Conservation (phyloP, 2,888 invertebrate species). For the Thera britannica region DNA sequence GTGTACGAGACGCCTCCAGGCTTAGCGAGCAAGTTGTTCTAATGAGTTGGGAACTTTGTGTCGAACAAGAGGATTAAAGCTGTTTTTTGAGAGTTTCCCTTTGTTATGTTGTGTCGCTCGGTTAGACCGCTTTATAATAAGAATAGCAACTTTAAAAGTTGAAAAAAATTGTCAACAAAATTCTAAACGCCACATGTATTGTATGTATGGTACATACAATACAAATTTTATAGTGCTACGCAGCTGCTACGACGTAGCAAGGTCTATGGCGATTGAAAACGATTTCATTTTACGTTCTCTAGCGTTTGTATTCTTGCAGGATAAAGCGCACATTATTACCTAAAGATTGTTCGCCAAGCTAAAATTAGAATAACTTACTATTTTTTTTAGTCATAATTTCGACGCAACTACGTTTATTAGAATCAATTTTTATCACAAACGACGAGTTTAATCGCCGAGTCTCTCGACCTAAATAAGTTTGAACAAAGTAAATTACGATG, state of each 20-base stretch:
- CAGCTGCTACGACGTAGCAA: neutral
- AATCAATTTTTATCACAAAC: conserved; percentile 1
- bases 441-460: conserved; percentile 23
- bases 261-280: neutral
- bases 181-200: no score
- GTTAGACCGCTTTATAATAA: neutral
- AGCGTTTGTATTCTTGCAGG: no score
- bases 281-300: no score
- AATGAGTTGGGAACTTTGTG: conserved; percentile 32
- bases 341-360: no score
- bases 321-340: no score
- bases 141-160: neutral
- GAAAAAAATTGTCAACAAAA: no score
- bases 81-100: conserved; percentile 17
- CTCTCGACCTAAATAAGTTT: conserved; percentile 44
- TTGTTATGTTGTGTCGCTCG: neutral
- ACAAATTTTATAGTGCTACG: neutral
- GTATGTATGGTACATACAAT: no score
- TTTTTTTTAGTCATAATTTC: no score
- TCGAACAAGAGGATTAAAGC: conserved; percentile 22
- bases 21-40: conserved; percentile 30
- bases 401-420: no score
- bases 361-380: no score
- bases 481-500: conserved; percentile 25
- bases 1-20: conserved; percentile 36